phyloP scores from a whole-genome alignment of 2,888 invertebrate genomes.

The Drosophila aldrichi region DNA sequence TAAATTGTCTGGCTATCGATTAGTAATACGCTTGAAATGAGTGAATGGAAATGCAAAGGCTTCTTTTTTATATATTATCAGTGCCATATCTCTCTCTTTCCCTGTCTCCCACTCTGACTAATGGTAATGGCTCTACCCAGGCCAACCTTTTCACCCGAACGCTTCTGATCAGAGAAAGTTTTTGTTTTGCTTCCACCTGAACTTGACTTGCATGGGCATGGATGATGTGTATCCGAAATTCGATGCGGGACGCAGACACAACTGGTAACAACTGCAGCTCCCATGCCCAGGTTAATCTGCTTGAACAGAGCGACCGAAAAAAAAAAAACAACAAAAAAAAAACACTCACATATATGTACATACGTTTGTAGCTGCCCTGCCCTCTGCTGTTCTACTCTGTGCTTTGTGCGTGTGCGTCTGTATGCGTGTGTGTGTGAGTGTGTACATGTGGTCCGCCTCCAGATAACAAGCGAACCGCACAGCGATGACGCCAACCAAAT shows the following conservation, averaged over 20 bases:
- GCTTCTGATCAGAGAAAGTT: constrained; percentile 59
- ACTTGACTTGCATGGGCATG: constrained; percentile 17
- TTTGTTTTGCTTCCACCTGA: constrained; percentile 30
- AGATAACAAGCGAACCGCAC: constrained; percentile 74
- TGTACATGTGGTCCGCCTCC: constrained; percentile 78
- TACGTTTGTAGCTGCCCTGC: constrained; percentile 44
- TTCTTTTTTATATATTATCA: constrained; percentile 23
- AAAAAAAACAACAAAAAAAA: constrained; percentile 19
- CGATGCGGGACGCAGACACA: constrained; percentile 67
- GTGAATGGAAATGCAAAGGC: constrained; percentile 5
- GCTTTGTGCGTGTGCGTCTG: constrained; percentile 10
- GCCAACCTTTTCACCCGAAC: constrained; percentile 3
- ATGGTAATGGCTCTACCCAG: not conserved
- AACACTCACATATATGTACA: constrained; percentile 39
- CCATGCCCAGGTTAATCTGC: constrained; percentile 59
- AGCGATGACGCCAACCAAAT: constrained; percentile 76
- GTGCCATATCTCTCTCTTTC: constrained; percentile 20
- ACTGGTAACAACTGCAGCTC: constrained; percentile 49
- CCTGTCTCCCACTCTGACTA: not conserved
- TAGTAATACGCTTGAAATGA: constrained; percentile 2
- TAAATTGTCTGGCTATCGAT: constrained; percentile 35
- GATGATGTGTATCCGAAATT: constrained; percentile 66
- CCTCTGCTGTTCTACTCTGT: constrained; percentile 43
- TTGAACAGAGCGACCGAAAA: constrained; percentile 31
- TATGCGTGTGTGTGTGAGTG: constrained; percentile 24